phyloP scores from a whole-genome alignment of 1,140 invertebrate species.

The Aplysia californica region DNA sequence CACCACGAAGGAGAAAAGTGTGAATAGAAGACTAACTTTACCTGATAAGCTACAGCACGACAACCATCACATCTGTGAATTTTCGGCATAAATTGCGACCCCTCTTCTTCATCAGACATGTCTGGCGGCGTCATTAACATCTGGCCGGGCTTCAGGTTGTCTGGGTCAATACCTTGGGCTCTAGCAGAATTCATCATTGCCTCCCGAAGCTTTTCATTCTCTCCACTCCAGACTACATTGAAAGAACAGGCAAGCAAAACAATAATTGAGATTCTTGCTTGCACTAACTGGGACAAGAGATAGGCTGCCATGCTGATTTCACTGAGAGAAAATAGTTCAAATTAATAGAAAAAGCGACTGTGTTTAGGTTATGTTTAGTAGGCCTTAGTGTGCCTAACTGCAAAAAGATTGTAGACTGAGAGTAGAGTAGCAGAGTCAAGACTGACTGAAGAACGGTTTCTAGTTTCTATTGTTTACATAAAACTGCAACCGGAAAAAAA shows the following conservation, averaged over 20 bases:
- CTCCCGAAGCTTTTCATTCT: not conserved
- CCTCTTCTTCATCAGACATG: conserved; percentile 9
- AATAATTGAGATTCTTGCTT: not conserved
- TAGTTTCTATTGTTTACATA: too few relatives aligned
- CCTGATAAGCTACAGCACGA: not conserved
- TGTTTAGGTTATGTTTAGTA: not conserved
- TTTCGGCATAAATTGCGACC: not conserved
- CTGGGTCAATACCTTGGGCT: conserved; percentile 10
- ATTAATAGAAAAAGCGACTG: not conserved
- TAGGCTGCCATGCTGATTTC: not conserved
- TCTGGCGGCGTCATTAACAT: conserved; percentile 2
- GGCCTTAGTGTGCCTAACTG: not conserved
- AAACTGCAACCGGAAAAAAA: too few relatives aligned
- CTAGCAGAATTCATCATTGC: not conserved
- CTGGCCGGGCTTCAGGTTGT: conserved; percentile 10
- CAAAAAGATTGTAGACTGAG: too few relatives aligned
- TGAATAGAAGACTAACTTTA: too few relatives aligned
- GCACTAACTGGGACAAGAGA: not conserved
- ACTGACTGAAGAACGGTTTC: too few relatives aligned
- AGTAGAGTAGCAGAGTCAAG: too few relatives aligned
- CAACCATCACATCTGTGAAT: conserved; percentile 11
- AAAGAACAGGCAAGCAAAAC: not conserved
- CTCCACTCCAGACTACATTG: not conserved
- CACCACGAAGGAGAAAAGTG: too few relatives aligned
- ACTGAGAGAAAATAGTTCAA: not conserved